Evolutionary conservation across 2,113 vertebrate genomes (phyloP).

Genomic region (Corapipo altera): DNA sequence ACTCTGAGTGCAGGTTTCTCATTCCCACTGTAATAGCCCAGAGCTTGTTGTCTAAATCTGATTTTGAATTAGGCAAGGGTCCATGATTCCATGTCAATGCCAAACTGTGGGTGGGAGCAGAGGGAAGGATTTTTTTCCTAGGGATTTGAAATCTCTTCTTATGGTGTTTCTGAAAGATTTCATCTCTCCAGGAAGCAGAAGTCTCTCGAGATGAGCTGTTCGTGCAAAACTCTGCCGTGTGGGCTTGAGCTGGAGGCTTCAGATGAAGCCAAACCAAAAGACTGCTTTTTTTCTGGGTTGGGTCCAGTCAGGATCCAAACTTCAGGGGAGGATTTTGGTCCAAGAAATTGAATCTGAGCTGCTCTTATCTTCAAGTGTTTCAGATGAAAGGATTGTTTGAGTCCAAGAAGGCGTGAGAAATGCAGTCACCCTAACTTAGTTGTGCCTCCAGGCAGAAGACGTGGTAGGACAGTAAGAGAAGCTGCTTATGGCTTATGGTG

Average conservation of each 20-base stretch:
- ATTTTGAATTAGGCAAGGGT: conserved; percentile 34
- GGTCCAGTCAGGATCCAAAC: conserved; percentile 2
- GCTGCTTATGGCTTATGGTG: not conserved
- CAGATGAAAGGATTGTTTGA: not conserved
- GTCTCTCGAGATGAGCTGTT: conserved; percentile 15
- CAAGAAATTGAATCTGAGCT: conserved; percentile 32
- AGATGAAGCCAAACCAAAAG: conserved; percentile 21
- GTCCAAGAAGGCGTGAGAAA: not conserved
- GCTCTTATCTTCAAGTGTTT: conserved; percentile 32
- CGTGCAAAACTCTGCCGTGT: conserved; percentile 10
- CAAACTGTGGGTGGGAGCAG: conserved; percentile 9
- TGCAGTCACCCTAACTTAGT: not conserved
- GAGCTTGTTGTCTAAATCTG: conserved; percentile 19
- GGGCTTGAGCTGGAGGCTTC: conserved; percentile 14
- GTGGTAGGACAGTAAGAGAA: not conserved
- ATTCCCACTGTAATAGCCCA: not conserved
- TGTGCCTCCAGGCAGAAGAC: not conserved
- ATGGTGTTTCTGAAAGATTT: conserved; percentile 35
- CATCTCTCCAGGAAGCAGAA: conserved; percentile 53
- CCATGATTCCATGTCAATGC: not conserved
- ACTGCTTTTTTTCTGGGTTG: not conserved
- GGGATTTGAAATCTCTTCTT: conserved; percentile 47
- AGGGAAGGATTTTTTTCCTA: conserved; percentile 16
- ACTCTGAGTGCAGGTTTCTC: not conserved
- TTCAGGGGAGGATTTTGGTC: not conserved